phyloP scores from a whole-genome alignment of 1,140 invertebrate species.

The Meteorus sp. region DNA sequence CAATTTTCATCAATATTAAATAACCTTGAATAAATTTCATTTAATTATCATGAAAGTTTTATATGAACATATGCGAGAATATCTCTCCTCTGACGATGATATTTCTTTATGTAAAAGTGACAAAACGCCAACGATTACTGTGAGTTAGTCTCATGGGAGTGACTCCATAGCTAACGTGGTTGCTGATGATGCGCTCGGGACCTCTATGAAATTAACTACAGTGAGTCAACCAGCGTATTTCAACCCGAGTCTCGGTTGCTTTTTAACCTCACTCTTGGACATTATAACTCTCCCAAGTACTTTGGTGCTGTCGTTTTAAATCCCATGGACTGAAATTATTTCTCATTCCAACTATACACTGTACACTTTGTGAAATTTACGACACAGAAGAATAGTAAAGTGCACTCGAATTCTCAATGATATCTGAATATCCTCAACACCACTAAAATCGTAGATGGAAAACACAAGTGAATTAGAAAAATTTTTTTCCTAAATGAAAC shows the following conservation, averaged over 20 bases:
- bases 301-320: no score
- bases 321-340: no score
- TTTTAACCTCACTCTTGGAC: not conserved
- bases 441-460: no score
- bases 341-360: no score
- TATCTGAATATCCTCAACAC: no score
- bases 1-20: not conserved
- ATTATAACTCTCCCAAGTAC: no score
- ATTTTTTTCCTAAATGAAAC: no score
- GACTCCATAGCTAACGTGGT: slow-evolving; percentile 23
- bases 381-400: no score
- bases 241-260: slow-evolving; percentile 13
- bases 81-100: slow-evolving; percentile 17
- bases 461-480: no score
- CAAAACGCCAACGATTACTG: slow-evolving; percentile 46
- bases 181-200: slow-evolving; percentile 44
- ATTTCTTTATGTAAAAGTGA: slow-evolving; percentile 43
- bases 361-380: no score
- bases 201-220: slow-evolving; percentile 46
- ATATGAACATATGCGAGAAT: not conserved
- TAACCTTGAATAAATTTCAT: not conserved
- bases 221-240: slow-evolving; percentile 35
- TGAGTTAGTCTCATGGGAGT: slow-evolving; percentile 33
- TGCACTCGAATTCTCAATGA: no score
- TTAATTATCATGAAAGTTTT: not conserved